These are phyloP conservation scores for Drosophila emarginata DNA, from an alignment of 2,888 invertebrate genomes.

Conservation along the genomic window DNA sequence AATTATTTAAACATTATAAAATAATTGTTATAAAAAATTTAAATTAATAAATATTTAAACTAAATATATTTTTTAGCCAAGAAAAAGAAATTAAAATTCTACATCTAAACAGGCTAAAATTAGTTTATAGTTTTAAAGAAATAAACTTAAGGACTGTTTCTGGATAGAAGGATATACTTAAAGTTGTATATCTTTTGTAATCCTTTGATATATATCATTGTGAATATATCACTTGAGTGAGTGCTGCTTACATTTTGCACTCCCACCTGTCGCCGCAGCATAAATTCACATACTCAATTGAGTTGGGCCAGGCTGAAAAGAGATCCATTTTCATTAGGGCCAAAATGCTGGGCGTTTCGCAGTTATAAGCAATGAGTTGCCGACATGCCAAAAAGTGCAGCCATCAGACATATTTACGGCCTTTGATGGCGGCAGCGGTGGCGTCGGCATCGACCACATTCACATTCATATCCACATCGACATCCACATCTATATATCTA, in stretches of 20 bases:
- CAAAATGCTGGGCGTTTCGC: slow-evolving; percentile 47
- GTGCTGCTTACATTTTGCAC: slow-evolving; percentile 12
- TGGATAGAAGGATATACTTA: too few relatives aligned
- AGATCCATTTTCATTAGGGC: slow-evolving; percentile 66
- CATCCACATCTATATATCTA: neutral
- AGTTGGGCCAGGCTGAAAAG: neutral
- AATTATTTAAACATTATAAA: too few relatives aligned
- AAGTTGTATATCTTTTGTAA: too few relatives aligned
- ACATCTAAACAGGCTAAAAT: too few relatives aligned
- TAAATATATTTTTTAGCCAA: too few relatives aligned
- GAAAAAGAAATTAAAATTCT: too few relatives aligned
- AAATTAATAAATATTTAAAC: too few relatives aligned
- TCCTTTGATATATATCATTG: neutral
- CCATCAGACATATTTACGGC: slow-evolving; percentile 65
- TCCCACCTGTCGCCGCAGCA: slow-evolving; percentile 49
- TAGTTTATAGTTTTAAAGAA: too few relatives aligned
- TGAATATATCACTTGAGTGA: neutral
- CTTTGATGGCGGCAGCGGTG: slow-evolving; percentile 42
- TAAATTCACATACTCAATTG: slow-evolving; percentile 57
- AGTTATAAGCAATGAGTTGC: slow-evolving; percentile 39
- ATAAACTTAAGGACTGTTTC: too few relatives aligned
- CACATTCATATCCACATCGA: slow-evolving; percentile 1
- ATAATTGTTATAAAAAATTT: too few relatives aligned
- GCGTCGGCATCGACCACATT: slow-evolving; percentile 19
- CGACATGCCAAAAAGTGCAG: slow-evolving; percentile 68